Conservation (phyloP, 2,888 invertebrate species). For the Macrophya alboannulata region DNA sequence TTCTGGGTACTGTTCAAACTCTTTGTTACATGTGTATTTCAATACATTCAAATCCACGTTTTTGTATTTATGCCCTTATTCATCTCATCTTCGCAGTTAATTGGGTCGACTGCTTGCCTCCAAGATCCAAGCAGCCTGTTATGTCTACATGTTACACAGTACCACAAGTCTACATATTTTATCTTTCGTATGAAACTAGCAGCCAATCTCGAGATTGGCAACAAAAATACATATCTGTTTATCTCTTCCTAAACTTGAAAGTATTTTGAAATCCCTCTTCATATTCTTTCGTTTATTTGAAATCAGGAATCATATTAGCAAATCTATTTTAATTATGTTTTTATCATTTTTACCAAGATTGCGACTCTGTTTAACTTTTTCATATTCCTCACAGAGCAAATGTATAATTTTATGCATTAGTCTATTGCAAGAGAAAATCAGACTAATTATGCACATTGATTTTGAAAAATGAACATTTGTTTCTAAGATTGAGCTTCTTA, state of each 20-base stretch:
- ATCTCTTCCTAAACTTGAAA: not conserved
- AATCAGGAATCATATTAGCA: not conserved
- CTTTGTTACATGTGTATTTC: not conserved
- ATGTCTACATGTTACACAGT: not conserved
- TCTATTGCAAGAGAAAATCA: not conserved
- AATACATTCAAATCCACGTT: not conserved
- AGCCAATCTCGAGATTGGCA: not conserved
- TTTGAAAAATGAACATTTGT: not conserved
- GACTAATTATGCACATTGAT: not conserved
- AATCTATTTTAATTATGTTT: not conserved
- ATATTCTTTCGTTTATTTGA: not conserved
- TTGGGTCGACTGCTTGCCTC: not conserved
- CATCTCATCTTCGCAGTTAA: not conserved
- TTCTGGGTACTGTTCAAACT: not conserved
- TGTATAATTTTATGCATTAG: not conserved
- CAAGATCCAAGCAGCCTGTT: not conserved
- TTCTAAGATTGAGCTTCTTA: not conserved
- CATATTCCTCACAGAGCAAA: not conserved
- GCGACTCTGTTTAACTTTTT: not conserved
- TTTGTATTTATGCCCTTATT: not conserved
- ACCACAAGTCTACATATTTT: not conserved
- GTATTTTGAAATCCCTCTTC: not conserved
- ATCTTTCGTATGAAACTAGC: not conserved
- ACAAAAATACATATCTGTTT: not conserved
- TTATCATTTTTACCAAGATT: not conserved